Evolutionary conservation across 2,113 vertebrate genomes (phyloP), one percentile per base, ranked within the genome.

Genomic region (Tragelaphus strepsiceros): DNA sequence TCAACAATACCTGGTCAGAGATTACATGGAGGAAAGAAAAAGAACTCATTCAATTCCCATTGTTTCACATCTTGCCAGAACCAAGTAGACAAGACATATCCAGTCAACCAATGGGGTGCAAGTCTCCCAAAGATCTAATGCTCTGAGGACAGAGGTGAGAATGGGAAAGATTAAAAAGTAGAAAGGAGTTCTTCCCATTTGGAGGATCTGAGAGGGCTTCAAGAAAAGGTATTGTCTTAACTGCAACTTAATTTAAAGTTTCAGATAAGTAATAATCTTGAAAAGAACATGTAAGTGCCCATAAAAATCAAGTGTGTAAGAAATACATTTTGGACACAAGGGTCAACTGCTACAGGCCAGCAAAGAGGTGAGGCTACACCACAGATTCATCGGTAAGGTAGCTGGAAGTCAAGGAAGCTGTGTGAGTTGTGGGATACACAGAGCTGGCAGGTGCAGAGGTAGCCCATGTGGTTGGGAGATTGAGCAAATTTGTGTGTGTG

Each of bases 161-260:
- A 61, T 32, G 30, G 21, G 26, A 61, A 58, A 77, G 26, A 87
- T 15, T 15, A 49, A 54, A 67, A 92, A 59, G 43, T 14, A 90
- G n/a, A 46, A 83, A 93, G 35, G 22, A 53, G 32, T 10, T 16
- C 32, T n/a, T 58, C n/a, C 21, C 15, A 88, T 21, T 8, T 28
- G 4, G 7, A 91, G 9, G n/a, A 87, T 49, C 12, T 35, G 21
- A 85, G 16, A 82, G 10, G 4, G 21, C 43, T 67, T 78, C 4
- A 17, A 80, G 35, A 90, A 67, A 91, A 87, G 21, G 2, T 67
- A 22, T 51, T 51, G 49, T 86, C 90, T 96, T 80, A 83, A 96
- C 19, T 46, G 12, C 88, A 15, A 43, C 46, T 54, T 49, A 19
- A 49, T 43, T 59, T 54, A 88, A 19, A 80, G 61, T 91, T 97